Base-by-base conservation (phyloP, 2,113 vertebrate genomes). In the Dissostichus mawsoni region DNA sequence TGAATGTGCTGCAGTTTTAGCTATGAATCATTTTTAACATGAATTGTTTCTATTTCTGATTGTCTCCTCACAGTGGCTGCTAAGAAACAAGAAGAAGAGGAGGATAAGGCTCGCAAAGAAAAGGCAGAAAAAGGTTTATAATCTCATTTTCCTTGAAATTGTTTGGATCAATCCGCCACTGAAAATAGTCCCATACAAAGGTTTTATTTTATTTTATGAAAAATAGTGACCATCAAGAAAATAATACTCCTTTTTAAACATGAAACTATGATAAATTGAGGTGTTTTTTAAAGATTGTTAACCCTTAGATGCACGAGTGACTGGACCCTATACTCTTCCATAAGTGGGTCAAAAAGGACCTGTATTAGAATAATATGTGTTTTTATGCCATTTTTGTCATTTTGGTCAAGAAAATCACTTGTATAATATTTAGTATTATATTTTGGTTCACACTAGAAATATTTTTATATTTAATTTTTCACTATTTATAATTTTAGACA, bases 1-100 rank as follows among this genome's bases (percentile, higher is more conserved):
- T 25, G 0, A 29, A 45, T 11, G 10, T 1, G 20, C 20, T 29
- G 18, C 5, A 13, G 6, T 41, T 55, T 11, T 18, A 10, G 10
- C 29, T 10, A 2, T 48, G 36, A 41, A 41, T 41, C 6, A 41
- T 41, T 7, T 41, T 8, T 23, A 20, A 16, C 7, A 13, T 53
- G 52, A 65, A 23, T 9, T 17, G 17, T 7, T 13, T 51, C 14
- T 57, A 1, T 14, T 10, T 78, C 13, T 79, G 8, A 36, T 36
- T 74, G 1, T 84, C 8, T 3, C 20, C 45, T 81, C 72, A 23
- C 87, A 95, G 94, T 94, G 84, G 90, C 90, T 2, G 84, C 73
- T 2, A 95, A 94, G 87, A 95, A 93, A 65, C 82, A 91, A 33
- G 89, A 94, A 41, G 94, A 95, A 25, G 94, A 95, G 67, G 90